Evolutionary conservation across 2,888 invertebrate genomes (phyloP).

Genomic region (Agriotes lineatus): DNA sequence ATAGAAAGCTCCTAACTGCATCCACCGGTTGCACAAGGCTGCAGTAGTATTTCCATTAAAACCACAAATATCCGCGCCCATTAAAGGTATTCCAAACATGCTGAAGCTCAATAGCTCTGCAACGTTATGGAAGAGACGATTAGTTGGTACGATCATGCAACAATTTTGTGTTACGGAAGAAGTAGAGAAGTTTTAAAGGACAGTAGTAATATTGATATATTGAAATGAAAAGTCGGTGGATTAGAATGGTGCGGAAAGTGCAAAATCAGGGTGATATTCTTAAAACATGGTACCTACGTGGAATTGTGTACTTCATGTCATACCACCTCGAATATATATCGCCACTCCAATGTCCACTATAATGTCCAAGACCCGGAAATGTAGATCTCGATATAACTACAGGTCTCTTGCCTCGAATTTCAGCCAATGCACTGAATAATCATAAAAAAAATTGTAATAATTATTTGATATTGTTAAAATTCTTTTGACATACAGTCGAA

Average conservation of each 20-base stretch:
- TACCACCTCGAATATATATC: constrained; percentile 84
- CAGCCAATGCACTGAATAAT: constrained; percentile 72
- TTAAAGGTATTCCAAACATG: constrained; percentile 84
- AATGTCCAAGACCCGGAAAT: constrained; percentile 81
- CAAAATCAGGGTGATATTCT: no score
- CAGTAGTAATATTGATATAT: no score
- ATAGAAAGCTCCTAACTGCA: constrained; percentile 89
- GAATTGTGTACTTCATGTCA: constrained; percentile 80
- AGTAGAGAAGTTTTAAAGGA: no score
- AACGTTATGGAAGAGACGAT: no score
- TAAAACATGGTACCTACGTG: constrained; percentile 71
- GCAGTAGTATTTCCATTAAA: constrained; percentile 81
- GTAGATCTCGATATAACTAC: constrained; percentile 85
- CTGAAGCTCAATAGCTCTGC: constrained; percentile 79
- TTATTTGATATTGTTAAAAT: no score
- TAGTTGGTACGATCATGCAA: no score
- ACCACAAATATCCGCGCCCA: constrained; percentile 90
- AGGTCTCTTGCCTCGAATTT: constrained; percentile 77
- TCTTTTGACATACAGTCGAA: no score
- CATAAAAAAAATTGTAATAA: constrained; percentile 38
- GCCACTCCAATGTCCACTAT: constrained; percentile 88
- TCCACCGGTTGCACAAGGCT: constrained; percentile 84
- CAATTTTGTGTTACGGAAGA: no score
- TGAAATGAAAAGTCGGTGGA: no score
- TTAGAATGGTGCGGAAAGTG: no score